Conservation (phyloP, 2,797 vertebrate genomes). For the Acestrorhynchus altus region DNA sequence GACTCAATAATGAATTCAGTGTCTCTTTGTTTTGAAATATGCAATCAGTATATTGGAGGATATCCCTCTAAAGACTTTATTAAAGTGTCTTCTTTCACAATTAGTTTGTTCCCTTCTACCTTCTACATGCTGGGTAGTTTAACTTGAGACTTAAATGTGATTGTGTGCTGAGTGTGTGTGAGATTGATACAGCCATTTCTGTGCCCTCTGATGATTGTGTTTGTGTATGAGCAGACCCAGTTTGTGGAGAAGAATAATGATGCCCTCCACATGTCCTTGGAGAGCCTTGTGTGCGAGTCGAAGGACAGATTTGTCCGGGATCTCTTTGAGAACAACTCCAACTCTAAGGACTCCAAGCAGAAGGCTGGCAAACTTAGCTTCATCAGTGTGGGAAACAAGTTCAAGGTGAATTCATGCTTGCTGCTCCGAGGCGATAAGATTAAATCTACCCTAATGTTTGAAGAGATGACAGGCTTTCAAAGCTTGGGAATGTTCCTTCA, state of each 20-base stretch:
- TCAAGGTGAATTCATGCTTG: slow-evolving; percentile 86
- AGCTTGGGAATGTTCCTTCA: slow-evolving; percentile 2
- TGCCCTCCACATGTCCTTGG: slow-evolving; percentile 98
- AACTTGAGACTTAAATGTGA: background rate
- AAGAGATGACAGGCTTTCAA: slow-evolving; percentile 9
- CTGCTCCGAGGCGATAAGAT: background rate
- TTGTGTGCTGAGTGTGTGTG: background rate
- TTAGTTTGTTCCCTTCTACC: background rate
- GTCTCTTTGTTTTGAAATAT: background rate
- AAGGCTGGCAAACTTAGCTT: slow-evolving; percentile 97
- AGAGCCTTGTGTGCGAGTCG: slow-evolving; percentile 94
- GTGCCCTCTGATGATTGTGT: slow-evolving; percentile 23
- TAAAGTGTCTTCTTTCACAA: too few relatives aligned
- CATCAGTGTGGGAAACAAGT: slow-evolving; percentile 99
- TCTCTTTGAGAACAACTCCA: slow-evolving; percentile 92
- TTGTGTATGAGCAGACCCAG: slow-evolving; percentile 79
- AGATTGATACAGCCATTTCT: slow-evolving; percentile 27
- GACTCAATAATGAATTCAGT: background rate
- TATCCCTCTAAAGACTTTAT: background rate
- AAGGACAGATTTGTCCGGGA: slow-evolving; percentile 95
- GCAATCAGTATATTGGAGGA: background rate
- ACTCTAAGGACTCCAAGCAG: slow-evolving; percentile 92
- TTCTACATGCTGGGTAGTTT: background rate
- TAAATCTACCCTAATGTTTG: background rate
- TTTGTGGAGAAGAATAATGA: slow-evolving; percentile 99